Base-by-base conservation (phyloP, 2,888 invertebrate genomes). In the Diarsia rubi region DNA sequence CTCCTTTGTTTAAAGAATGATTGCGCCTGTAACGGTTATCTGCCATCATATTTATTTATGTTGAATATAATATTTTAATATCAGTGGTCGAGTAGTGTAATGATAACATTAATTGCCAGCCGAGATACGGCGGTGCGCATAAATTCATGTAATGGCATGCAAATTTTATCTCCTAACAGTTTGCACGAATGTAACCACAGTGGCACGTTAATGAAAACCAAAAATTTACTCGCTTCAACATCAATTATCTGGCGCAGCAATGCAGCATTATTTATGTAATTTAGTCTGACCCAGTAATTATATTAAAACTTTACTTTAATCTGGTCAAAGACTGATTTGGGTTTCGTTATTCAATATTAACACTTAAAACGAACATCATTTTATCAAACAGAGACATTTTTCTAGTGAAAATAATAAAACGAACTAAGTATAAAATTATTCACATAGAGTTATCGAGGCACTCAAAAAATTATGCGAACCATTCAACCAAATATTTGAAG, bases 111-210 rank as follows among this genome's bases (percentile, higher is more conserved):
- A 86, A 88, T 89, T 86, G 81, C 82, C 66, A 54, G 71, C 75
- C 73, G 82, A 85, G 87, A 88, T 87, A 86, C 75, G 63, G 85
- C 79, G 76, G 74, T 78, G 44, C 74, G 73, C 79, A 82, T 86
- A 86, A 86, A 89, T 90, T 89, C 77, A 84, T 85, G 83, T 88
- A 91, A 89, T 91, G 85, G 69, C 81, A 91, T 92, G 91, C 88
- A 90, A 91, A 92, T 91, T 88, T 86, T 85, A 91, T 88, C 81
- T 81, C 83, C 79, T 80, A 82, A 75, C 80, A 72, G 77, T 82
- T 82, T 80, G 81, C 79, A 88, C 76, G 73, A 87, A 87, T 88
- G 88, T 68, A 63, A 86, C 84, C 84, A 73, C 76, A 68, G 60
- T 59, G 73, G 78, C 78, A 81, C 83, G 72, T 45, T 77, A 87